Evolutionary conservation across 2,797 vertebrate species (phyloP).

Genomic region (Holocentrus rufus): DNA sequence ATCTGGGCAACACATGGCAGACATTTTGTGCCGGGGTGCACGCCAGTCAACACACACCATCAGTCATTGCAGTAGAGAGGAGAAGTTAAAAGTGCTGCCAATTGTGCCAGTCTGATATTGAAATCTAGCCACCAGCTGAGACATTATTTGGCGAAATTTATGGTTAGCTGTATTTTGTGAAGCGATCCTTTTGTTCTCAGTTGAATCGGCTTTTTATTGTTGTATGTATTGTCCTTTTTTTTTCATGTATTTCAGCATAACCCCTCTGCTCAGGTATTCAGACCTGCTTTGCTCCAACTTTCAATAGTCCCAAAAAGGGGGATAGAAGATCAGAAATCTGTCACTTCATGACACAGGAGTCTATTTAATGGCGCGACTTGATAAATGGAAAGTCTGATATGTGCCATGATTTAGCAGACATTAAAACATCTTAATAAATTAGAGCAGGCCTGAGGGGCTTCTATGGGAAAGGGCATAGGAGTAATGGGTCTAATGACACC

Average conservation of each 20-base stretch:
- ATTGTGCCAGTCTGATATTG: conserved; percentile 70
- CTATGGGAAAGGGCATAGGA: conserved; percentile 69
- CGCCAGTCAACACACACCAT: conserved; percentile 50
- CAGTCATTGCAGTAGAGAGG: conserved; percentile 52
- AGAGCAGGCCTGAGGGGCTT: conserved; percentile 68
- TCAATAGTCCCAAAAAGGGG: conserved; percentile 41
- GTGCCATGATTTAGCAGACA: conserved; percentile 74
- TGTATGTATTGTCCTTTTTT: conserved; percentile 61
- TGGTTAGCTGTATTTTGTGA: conserved; percentile 65
- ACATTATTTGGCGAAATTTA: conserved; percentile 70
- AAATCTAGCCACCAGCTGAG: conserved; percentile 72
- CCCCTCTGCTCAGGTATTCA: conserved; percentile 69
- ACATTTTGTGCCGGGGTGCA: not conserved
- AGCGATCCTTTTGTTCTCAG: conserved; percentile 67
- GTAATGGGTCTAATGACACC: conserved; percentile 74
- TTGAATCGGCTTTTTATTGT: conserved; percentile 64
- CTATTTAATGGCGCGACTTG: conserved; percentile 68
- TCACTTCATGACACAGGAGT: conserved; percentile 59
- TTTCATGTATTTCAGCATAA: conserved; percentile 55
- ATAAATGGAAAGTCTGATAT: conserved; percentile 73
- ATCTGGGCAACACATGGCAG: conserved; percentile 56
- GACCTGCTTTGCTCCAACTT: conserved; percentile 58
- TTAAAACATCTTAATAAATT: conserved; percentile 80
- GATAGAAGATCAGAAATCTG: conserved; percentile 60
- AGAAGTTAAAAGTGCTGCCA: conserved; percentile 67